Conservation (phyloP, 1,140 invertebrate species). For the Chelonus insularis region DNA sequence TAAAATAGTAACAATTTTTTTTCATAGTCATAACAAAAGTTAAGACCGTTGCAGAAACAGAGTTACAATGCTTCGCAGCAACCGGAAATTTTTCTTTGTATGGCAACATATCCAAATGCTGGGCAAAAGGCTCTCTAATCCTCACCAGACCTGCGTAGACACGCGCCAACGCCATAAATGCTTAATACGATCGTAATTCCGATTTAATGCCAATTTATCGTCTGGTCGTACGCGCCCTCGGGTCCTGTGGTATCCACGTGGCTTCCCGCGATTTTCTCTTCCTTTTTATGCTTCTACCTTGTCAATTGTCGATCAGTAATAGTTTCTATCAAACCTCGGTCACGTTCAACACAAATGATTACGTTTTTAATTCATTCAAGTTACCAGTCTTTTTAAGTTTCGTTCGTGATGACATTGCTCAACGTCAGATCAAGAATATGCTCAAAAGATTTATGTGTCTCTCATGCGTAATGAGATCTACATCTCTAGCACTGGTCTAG, state of each 20-base stretch:
- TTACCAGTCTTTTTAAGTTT: slow-evolving; percentile 17
- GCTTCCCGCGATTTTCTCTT: background rate
- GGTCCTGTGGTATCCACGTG: slow-evolving; percentile 5
- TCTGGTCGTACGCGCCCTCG: background rate
- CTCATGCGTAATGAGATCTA: slow-evolving; percentile 8
- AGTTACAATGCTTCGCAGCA: no score
- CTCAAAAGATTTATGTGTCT: slow-evolving; percentile 13
- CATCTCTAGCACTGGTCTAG: slow-evolving; percentile 8
- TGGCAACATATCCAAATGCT: slow-evolving; percentile 17
- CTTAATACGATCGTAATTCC: slow-evolving; percentile 53
- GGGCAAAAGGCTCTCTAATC: slow-evolving; percentile 43
- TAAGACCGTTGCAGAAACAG: background rate
- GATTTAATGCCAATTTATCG: slow-evolving; percentile 56
- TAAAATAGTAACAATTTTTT: no score
- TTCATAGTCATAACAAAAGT: no score
- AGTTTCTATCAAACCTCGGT: slow-evolving; percentile 44
- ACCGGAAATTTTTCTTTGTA: no score
- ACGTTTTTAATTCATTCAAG: slow-evolving; percentile 38
- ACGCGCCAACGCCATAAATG: slow-evolving; percentile 41
- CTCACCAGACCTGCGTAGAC: slow-evolving; percentile 42
- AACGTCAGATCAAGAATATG: slow-evolving; percentile 26
- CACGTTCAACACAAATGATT: slow-evolving; percentile 52
- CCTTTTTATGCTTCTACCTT: background rate
- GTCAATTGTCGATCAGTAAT: slow-evolving; percentile 37
- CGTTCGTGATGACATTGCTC: slow-evolving; percentile 28